Percentiles rank a stretch among this genome's conserved stretches.
phyloP scores from a whole-genome alignment of 2,888 invertebrate species.

The Orchestes rusci region DNA sequence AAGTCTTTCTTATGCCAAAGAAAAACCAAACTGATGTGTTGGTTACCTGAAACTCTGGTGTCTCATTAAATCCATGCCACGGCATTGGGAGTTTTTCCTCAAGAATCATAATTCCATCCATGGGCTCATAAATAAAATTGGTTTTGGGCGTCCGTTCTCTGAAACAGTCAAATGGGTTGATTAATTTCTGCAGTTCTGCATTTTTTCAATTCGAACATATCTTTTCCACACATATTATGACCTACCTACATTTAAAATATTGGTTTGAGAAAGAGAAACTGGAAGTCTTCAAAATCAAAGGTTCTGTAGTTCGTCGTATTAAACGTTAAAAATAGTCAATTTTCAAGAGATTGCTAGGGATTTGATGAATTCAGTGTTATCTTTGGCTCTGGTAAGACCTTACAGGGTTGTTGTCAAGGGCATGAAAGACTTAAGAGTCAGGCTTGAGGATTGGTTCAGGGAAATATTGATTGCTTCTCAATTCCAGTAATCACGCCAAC shows the following conservation, averaged over 20 bases:
- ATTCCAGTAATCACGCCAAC: no score
- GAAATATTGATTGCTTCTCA: no score
- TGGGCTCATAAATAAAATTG: slow-evolving; percentile 77
- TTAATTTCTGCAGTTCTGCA: background rate
- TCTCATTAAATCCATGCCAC: slow-evolving; percentile 85
- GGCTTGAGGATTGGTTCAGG: no score
- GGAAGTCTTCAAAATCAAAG: no score
- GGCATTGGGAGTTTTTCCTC: slow-evolving; percentile 87
- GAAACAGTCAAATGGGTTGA: slow-evolving; percentile 19
- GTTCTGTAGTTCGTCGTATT: no score
- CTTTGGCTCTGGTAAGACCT: no score
- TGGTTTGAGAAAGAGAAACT: background rate
- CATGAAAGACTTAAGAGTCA: no score
- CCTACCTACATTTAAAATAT: slow-evolving; percentile 3
- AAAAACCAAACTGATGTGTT: background rate
- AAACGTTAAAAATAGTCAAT: no score
- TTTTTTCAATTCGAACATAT: background rate
- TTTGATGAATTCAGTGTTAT: no score
- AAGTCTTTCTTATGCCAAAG: background rate
- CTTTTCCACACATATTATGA: background rate
- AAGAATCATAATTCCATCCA: slow-evolving; percentile 65
- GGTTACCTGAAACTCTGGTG: slow-evolving; percentile 64
- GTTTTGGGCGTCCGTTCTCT: slow-evolving; percentile 79
- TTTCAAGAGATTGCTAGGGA: no score
- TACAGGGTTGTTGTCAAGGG: no score